Percentiles rank a stretch among this genome's conserved stretches.
Conservation (phyloP, 2,797 vertebrate genomes). For the Chiropotes sagulatus region DNA sequence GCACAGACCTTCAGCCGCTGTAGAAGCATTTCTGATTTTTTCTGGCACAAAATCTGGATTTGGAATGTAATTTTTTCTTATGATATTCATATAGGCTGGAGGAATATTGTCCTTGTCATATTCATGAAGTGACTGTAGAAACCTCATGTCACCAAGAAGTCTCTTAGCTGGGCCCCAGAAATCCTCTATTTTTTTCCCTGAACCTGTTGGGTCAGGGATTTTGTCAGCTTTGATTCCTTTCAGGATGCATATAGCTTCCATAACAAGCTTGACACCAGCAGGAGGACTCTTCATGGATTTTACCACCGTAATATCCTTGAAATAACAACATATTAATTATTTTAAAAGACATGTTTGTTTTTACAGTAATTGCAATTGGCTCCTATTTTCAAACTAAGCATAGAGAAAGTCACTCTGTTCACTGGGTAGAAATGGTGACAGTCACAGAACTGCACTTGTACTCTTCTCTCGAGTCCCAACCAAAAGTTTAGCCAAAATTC, state of each 20-base stretch:
- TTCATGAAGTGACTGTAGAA: constrained; percentile 94
- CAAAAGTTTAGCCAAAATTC: neutral
- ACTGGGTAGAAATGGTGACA: neutral
- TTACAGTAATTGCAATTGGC: neutral
- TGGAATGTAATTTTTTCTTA: constrained; percentile 92
- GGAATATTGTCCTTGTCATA: constrained; percentile 95
- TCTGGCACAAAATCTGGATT: constrained; percentile 95
- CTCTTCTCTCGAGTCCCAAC: neutral
- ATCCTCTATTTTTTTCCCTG: constrained; percentile 93
- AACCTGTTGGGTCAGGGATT: constrained; percentile 90
- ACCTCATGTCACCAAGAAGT: constrained; percentile 92
- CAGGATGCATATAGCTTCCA: constrained; percentile 96
- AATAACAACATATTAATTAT: constrained; percentile 13
- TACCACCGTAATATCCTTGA: constrained; percentile 94
- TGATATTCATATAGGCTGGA: constrained; percentile 86
- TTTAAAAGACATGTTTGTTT: neutral
- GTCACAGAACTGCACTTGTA: neutral
- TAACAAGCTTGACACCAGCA: constrained; percentile 92
- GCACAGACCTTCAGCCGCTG: constrained; percentile 93
- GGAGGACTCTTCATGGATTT: constrained; percentile 97
- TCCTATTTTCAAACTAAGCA: neutral
- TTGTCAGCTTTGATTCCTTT: constrained; percentile 95
- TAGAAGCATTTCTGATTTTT: constrained; percentile 93
- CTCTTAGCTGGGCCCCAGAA: constrained; percentile 96
- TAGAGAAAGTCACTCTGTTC: neutral